Conservation (phyloP, 2,888 invertebrate species). For the Hermaeophaga mercurialis region DNA sequence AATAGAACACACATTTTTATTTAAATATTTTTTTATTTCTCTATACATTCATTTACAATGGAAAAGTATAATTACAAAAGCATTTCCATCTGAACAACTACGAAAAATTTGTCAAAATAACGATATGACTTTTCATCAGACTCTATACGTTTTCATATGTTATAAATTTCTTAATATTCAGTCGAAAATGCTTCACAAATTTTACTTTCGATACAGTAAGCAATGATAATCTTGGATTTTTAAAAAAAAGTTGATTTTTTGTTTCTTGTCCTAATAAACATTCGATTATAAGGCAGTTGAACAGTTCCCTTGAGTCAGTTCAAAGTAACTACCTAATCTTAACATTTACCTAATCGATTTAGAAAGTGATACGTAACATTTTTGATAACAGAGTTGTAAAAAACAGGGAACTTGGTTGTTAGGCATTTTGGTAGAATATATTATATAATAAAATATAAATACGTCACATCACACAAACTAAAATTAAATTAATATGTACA, state of each 20-base stretch:
- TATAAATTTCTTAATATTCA: constrained; percentile 1
- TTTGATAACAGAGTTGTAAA: neutral
- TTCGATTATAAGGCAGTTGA: constrained; percentile 33
- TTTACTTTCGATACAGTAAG: constrained; percentile 26
- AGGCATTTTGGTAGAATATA: constrained; percentile 42
- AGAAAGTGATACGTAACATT: neutral
- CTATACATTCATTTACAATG: constrained; percentile 48
- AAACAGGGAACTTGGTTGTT: constrained; percentile 29
- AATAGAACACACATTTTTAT: constrained; percentile 4
- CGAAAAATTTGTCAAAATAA: constrained; percentile 24
- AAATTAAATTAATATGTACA: constrained; percentile 47
- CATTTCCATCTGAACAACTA: constrained; percentile 17
- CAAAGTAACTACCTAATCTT: constrained; percentile 1
- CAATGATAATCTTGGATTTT: constrained; percentile 29
- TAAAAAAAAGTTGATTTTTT: constrained; percentile 25
- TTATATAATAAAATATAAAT: constrained; percentile 47
- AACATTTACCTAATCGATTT: neutral
- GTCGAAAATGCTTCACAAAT: constrained; percentile 24
- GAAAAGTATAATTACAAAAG: constrained; percentile 24
- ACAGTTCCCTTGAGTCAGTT: constrained; percentile 29
- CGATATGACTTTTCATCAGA: constrained; percentile 29
- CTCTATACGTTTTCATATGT: neutral
- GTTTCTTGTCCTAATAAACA: constrained; percentile 24
- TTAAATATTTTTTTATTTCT: constrained; percentile 36
- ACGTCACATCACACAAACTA: constrained; percentile 48